Conservation (phyloP, 2,113 vertebrate genomes). For the Cololabis saira region DNA sequence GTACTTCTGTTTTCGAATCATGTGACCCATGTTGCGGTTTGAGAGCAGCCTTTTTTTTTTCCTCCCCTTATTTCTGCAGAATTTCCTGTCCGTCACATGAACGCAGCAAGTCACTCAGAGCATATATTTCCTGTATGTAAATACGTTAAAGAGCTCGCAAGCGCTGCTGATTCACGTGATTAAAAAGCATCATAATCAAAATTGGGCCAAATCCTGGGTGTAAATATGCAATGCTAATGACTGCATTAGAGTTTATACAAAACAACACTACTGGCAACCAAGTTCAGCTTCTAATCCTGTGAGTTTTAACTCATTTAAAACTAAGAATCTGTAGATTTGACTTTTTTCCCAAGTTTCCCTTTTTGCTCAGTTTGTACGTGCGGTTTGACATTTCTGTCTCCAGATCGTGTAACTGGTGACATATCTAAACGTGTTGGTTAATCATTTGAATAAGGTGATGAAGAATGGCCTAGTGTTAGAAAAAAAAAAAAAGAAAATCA, state of each 20-base stretch:
- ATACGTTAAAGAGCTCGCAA: slow-evolving; percentile 7
- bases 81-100: slow-evolving; percentile 76
- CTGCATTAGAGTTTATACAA: not conserved
- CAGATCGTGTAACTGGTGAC: too few relatives aligned
- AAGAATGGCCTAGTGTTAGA: slow-evolving; percentile 13
- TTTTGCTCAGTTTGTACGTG: not conserved
- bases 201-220: not conserved
- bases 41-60: slow-evolving; percentile 57
- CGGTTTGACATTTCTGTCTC: too few relatives aligned
- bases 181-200: not conserved
- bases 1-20: slow-evolving; percentile 76
- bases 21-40: slow-evolving; percentile 78
- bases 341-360: not conserved
- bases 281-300: not conserved
- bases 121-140: slow-evolving; percentile 57
- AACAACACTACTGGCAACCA: not conserved
- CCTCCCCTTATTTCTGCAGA: slow-evolving; percentile 68
- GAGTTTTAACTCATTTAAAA: not conserved
- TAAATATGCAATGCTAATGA: not conserved
- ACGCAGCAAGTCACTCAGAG: slow-evolving; percentile 40
- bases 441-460: slow-evolving; percentile 37
- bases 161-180: not conserved
- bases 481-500: slow-evolving; percentile 3
- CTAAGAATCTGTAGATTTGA: not conserved
- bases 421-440: slow-evolving; percentile 20